A percentile compares a stretch with the other conserved stretches of the same genome.
phyloP scores from a whole-genome alignment of 2,797 vertebrate genomes.

The Stomatorhinus walkeri region DNA sequence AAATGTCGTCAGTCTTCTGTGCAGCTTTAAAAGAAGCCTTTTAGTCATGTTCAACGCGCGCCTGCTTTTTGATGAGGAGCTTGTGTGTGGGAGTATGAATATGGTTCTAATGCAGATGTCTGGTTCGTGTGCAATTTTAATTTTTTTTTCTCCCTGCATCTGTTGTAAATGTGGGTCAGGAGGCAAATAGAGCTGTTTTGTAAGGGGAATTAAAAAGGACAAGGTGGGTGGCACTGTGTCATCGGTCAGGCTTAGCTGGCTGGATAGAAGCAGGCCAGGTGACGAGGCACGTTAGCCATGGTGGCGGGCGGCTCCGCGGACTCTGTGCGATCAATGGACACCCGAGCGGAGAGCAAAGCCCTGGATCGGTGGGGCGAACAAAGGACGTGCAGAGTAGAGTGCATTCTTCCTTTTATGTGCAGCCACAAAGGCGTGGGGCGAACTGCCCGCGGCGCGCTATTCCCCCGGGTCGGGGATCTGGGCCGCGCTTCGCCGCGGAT shows the following conservation, averaged over 20 bases:
- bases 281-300: slow-evolving; percentile 22
- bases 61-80: not conserved
- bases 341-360: slow-evolving; percentile 42
- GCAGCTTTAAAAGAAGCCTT: not conserved
- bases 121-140: not conserved
- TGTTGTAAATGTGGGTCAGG: not conserved
- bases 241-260: not conserved
- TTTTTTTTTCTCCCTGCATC: not conserved
- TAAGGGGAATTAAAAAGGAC: not conserved
- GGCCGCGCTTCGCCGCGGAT: slow-evolving; percentile 1
- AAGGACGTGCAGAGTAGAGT: slow-evolving; percentile 63
- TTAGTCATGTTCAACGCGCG: not conserved
- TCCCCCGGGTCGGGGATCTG: slow-evolving; percentile 35
- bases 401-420: slow-evolving; percentile 58
- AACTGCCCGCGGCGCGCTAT: slow-evolving; percentile 28
- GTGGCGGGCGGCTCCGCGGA: slow-evolving; percentile 19
- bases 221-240: not conserved
- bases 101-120: not conserved
- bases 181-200: not conserved
- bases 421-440: slow-evolving; percentile 52
- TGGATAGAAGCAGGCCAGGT: not conserved
- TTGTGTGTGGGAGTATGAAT: not conserved
- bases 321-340: slow-evolving; percentile 44
- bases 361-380: slow-evolving; percentile 53
- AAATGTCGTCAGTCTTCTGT: not conserved